These are phyloP conservation scores for Cosmorhoe ocellata DNA, from an alignment of 2,888 invertebrate species.

Conservation along the genomic window DNA sequence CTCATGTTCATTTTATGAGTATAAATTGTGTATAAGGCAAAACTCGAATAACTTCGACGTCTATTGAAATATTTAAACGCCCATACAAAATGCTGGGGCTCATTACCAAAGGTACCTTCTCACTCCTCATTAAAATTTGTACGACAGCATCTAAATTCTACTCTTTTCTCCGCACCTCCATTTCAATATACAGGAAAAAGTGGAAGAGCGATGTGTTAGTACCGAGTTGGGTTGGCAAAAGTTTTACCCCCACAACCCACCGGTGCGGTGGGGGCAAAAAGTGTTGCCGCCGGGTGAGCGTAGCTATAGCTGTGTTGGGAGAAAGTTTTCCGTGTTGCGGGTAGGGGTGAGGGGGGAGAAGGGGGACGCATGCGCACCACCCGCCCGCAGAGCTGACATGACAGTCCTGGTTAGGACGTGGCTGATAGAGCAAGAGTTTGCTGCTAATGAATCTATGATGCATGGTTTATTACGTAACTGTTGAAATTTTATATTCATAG, in stretches of 20 bases:
- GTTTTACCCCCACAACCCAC: conserved; percentile 73
- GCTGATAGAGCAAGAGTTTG: conserved; percentile 48
- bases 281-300: conserved; percentile 77
- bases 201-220: conserved; percentile 81
- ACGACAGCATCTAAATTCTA: conserved; percentile 81
- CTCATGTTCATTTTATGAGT: conserved; percentile 17
- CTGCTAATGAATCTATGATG: conserved; percentile 30
- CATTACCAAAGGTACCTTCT: conserved; percentile 66
- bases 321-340: conserved; percentile 83
- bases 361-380: conserved; percentile 68
- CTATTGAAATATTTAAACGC: conserved; percentile 55
- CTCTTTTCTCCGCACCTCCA: conserved; percentile 82
- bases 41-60: conserved; percentile 40
- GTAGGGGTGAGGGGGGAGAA: conserved; percentile 58
- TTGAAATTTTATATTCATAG: not conserved
- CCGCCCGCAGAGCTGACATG: conserved; percentile 66
- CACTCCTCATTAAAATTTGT: conserved; percentile 82
- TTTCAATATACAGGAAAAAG: conserved; percentile 83
- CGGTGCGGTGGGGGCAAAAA: conserved; percentile 72
- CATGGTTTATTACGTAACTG: conserved; percentile 61
- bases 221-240: conserved; percentile 77
- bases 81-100: conserved; percentile 56
- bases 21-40: conserved; percentile 39
- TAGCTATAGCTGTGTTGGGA: conserved; percentile 78
- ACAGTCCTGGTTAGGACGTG: conserved; percentile 71